Evolutionary conservation across 2,113 vertebrate genomes (phyloP), one percentile per base, ranked within the genome.

Genomic region (Elgaria multicarinata): DNA sequence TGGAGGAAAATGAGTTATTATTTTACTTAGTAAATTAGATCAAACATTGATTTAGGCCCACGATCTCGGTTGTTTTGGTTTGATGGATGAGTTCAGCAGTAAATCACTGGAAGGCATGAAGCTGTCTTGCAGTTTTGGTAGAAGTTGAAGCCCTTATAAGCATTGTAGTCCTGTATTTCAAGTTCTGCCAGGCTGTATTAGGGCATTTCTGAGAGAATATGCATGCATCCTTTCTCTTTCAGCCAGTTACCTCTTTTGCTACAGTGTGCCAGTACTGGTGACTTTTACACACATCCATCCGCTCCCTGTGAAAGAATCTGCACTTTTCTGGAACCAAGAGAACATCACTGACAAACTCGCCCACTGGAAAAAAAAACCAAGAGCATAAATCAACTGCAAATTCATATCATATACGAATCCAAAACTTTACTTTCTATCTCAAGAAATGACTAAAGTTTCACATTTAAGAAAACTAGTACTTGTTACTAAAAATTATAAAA

Each of bases 291-390:
- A 98, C 97, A 22, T 99, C 99, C 97, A 98, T 98, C 58, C 91
- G 94, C 94, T 99, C 98, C 95, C 99, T 99, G 96, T 99, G 99
- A 96, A 99, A 99, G 97, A 99, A 99, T 76, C 97, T 97, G 97
- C 99, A 99, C 88, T 98, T 98, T 95, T 99, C 99, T 0, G 99
- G 99, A 58, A 99, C 99, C 93, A 99, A 97, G 4, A 99, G 98
- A 26, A 99, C 98, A 7, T 99, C 98, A 1, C 99, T 99, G 77
- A 99, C 98, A 22, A 99, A 99, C 91, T 98, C 98, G 8, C 98
- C 99, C 95, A 99, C 99, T 99, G 96, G 74, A 79, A 0, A 0
- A 0, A 18, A 89, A 79, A 33, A 84, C n/a, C 5, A 26, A 88
- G 18, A 74, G 7, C 4, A 28, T 6, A 80, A 3, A 1, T 69